Percentiles rank a stretch among this genome's conserved stretches.
Conservation (phyloP, 2,113 vertebrate genomes). For the Tiliqua scincoides region DNA sequence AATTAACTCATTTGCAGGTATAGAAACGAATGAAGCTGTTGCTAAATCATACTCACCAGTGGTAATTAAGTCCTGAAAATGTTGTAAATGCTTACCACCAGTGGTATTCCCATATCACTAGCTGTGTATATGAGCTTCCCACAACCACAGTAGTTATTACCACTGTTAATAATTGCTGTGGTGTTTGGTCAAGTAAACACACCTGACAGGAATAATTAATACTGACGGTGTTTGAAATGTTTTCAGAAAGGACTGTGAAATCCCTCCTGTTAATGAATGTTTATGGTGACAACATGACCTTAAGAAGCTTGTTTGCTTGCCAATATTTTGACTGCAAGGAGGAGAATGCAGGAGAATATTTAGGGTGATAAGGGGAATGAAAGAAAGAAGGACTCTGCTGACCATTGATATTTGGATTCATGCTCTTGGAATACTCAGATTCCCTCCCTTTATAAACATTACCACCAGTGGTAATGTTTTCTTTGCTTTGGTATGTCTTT, state of each 20-base stretch:
- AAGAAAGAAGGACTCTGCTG: conserved; percentile 1
- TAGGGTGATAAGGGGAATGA: neutral
- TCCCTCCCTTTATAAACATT: neutral
- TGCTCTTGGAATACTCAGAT: neutral
- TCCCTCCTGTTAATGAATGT: conserved; percentile 25
- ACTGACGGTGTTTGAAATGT: conserved; percentile 7
- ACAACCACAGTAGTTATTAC: conserved; percentile 16
- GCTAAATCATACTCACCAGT: neutral
- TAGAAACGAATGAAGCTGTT: neutral
- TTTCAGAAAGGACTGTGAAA: conserved; percentile 34
- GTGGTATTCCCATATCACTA: conserved; percentile 24
- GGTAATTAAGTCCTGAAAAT: neutral
- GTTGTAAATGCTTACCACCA: neutral
- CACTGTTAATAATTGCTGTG: conserved; percentile 15
- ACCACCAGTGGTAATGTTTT: neutral
- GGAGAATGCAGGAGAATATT: conserved; percentile 20
- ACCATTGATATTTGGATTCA: neutral
- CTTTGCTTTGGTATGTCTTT: neutral
- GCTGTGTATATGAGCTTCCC: neutral
- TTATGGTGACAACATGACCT: conserved; percentile 28
- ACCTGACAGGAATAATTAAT: conserved; percentile 32
- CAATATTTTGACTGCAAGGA: conserved; percentile 27
- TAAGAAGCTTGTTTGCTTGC: conserved; percentile 23
- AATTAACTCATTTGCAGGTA: neutral
- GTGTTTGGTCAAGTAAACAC: conserved; percentile 25